A percentile compares a stretch with the other conserved stretches of the same genome.
Conservation (phyloP, 2,888 invertebrate species). For the Caenorhabditis sp. region DNA sequence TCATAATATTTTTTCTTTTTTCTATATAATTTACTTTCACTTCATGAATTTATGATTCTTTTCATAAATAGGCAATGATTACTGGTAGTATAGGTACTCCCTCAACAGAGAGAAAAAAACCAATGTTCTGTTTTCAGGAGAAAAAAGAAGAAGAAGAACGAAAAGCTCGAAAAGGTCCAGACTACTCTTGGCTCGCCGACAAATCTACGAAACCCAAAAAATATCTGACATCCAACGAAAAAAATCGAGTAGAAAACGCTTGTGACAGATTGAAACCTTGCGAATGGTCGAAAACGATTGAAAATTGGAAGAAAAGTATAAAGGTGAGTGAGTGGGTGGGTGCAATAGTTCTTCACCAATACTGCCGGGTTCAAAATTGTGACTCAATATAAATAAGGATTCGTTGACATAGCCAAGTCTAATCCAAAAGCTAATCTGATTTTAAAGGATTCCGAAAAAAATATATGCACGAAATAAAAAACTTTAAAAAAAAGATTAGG, state of each 20-base stretch:
- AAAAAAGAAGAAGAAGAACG: constrained; percentile 15
- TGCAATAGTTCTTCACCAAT: too few relatives aligned
- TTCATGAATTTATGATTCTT: neutral
- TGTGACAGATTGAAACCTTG: constrained; percentile 38
- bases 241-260: constrained; percentile 37
- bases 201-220: constrained; percentile 9
- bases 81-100: too few relatives aligned
- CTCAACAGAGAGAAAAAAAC: too few relatives aligned
- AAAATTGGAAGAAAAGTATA: constrained; percentile 29
- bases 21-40: neutral
- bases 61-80: too few relatives aligned
- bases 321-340: constrained; percentile 13
- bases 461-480: neutral
- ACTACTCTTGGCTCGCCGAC: constrained; percentile 41
- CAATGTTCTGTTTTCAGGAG: neutral
- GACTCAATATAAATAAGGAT: neutral
- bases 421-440: neutral
- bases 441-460: neutral
- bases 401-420: neutral
- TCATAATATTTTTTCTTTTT: too few relatives aligned
- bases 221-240: constrained; percentile 23
- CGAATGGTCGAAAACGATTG: constrained; percentile 33
- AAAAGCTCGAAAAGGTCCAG: constrained; percentile 22
- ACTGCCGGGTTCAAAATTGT: neutral
- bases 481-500: neutral